Conservation (phyloP, 2,113 vertebrate genomes). For the Serilophus lunatus region DNA sequence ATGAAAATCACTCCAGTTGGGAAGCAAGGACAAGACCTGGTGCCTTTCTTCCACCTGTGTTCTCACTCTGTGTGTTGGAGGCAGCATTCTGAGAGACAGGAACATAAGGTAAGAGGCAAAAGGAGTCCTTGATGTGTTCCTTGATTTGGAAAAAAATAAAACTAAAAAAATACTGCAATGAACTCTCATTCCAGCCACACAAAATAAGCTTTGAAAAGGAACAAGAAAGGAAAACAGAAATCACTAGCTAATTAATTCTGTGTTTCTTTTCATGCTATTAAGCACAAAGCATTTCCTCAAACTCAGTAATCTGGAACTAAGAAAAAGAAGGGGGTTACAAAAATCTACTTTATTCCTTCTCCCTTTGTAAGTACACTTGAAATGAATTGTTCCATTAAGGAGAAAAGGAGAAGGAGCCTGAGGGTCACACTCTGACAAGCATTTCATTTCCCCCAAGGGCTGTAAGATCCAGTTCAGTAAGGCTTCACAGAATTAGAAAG, state of each 20-base stretch:
- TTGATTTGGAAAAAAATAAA: not conserved
- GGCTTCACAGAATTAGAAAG: not conserved
- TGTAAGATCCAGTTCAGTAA: not conserved
- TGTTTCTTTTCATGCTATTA: not conserved
- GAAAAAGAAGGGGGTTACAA: not conserved
- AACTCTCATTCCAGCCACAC: not conserved
- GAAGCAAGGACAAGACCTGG: not conserved
- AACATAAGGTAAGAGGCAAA: not conserved
- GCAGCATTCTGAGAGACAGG: not conserved
- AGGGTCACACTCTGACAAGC: not conserved
- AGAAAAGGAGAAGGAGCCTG: not conserved
- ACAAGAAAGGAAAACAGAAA: not conserved
- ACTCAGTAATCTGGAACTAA: not conserved
- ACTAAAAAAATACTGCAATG: not conserved
- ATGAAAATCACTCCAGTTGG: not conserved
- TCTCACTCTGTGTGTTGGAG: not conserved
- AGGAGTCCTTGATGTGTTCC: not conserved
- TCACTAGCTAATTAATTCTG: not conserved
- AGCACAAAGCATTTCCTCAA: not conserved
- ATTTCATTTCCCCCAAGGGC: not conserved
- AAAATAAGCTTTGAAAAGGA: not conserved
- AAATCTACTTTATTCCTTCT: not conserved
- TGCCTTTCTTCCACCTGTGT: not conserved
- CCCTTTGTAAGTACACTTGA: not conserved
- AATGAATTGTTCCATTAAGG: not conserved